Base-by-base conservation (phyloP, 2,113 vertebrate species). In the Mormoops blainvillei region DNA sequence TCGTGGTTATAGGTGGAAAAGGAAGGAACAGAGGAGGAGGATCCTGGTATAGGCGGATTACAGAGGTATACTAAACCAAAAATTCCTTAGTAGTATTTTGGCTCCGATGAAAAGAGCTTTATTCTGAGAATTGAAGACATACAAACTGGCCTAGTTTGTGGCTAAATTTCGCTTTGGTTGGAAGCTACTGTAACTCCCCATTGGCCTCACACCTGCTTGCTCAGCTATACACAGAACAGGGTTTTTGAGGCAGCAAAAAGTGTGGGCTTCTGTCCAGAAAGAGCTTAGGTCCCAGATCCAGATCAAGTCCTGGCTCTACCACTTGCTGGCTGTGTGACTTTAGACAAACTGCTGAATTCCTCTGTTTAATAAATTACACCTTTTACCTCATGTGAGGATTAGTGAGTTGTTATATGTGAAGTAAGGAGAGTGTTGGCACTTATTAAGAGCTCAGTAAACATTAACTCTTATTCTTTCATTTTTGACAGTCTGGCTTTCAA, bases 401-500 rank as follows among this genome's bases (percentile, higher is more conserved):
- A 87, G 36, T 48, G 36, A 76, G 43, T 63, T 52, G 56, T 3
- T 50, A 14, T 70, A 63, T 28, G 2, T 56, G 56, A 88, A 80
- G 33, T 20, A 48, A 70, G 31, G 63, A 82, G 24, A 80, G n/a
- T 68, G 2, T 77, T 83, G 20, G 28, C 13, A 22, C 5, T 7
- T 73, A 65, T 9, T 54, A 70, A 89, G 41, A 78, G 26, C 7
- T 84, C 43, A 74, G 48, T 67, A 83, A 56, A 81, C 20, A 70
- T 28, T 22, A 76, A 68, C 31, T 52, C 14, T 61, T 68, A 54
- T 38, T 48, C 38, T 95, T 96, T 67, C 38, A 65, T 70, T 90
- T 90, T 84, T 56, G 33, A 26, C 77, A 19, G 4, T 87, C 58
- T 88, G 86, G 19, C 33, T 94, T 97, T 86, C 52, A 78, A 91